Percentiles rank a stretch among this genome's conserved stretches.
Conservation (phyloP, 2,113 vertebrate genomes). For the Elaphurus davidianus region DNA sequence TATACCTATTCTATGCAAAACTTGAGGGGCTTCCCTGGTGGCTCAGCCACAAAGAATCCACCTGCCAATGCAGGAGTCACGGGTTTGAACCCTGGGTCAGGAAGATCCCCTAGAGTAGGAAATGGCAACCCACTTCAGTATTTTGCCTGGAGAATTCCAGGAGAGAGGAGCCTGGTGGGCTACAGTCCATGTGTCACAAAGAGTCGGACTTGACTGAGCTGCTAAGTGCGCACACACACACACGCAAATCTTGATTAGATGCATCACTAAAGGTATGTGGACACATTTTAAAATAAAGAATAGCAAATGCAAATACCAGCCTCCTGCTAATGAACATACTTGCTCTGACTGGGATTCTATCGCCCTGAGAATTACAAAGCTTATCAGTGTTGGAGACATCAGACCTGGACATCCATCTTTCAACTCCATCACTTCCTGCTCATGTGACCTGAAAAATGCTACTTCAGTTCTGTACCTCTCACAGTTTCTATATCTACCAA, state of each 20-base stretch:
- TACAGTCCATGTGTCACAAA: background rate
- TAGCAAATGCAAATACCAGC: background rate
- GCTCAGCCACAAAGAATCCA: background rate
- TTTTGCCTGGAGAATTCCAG: background rate
- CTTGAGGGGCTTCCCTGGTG: background rate
- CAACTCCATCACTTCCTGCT: background rate
- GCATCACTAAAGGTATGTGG: background rate
- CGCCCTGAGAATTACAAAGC: background rate
- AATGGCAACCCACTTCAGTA: background rate
- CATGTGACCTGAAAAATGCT: background rate
- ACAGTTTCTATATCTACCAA: background rate
- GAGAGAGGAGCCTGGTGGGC: background rate
- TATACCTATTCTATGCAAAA: background rate
- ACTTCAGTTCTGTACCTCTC: background rate
- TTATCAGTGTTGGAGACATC: background rate
- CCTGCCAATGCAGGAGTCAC: background rate
- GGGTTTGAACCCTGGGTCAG: background rate
- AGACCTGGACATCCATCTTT: background rate
- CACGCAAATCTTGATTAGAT: background rate
- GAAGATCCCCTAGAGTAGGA: background rate
- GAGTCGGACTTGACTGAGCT: fast-evolving
- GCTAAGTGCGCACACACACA: background rate
- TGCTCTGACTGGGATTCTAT: background rate
- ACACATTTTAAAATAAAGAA: background rate
- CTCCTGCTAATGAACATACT: background rate